phyloP scores from a whole-genome alignment of 2,797 vertebrate species.

The Craterocephalus amniculus region DNA sequence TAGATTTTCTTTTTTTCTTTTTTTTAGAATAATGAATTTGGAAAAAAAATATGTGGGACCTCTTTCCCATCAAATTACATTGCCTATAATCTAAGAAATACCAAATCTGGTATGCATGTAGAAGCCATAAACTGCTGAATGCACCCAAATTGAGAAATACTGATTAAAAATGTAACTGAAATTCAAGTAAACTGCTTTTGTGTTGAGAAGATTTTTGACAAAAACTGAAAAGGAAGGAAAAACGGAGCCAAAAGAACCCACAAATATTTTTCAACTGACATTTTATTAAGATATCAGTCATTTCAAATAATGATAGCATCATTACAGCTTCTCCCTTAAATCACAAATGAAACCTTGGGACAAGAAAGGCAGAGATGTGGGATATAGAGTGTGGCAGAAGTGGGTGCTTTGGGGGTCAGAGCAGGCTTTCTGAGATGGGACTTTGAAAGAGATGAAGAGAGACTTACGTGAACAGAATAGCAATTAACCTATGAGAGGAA shows the following conservation, averaged over 20 bases:
- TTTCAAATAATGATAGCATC: constrained; percentile 41
- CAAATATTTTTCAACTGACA: constrained; percentile 9
- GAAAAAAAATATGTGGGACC: too few species aligned
- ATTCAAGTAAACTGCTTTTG: too few species aligned
- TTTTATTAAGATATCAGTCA: constrained; percentile 37
- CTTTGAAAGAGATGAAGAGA: constrained; percentile 46
- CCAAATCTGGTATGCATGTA: too few species aligned
- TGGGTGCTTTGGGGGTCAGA: constrained; percentile 18
- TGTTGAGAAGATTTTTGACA: too few species aligned
- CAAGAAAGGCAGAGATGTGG: constrained; percentile 22
- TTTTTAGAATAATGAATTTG: too few species aligned
- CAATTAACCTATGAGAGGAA: constrained; percentile 59
- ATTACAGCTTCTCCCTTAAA: constrained; percentile 51
- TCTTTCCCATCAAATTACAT: too few species aligned
- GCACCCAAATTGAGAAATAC: too few species aligned
- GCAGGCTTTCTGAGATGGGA: constrained; percentile 23
- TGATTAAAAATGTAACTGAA: too few species aligned
- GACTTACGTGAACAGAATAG: constrained; percentile 61
- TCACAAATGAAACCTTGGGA: constrained; percentile 58
- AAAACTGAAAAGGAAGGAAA: background rate
- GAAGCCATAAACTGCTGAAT: too few species aligned
- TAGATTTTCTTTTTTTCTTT: too few species aligned
- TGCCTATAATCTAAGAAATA: too few species aligned
- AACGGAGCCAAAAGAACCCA: background rate
- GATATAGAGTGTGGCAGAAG: constrained; percentile 31